phyloP scores from a whole-genome alignment of 2,797 vertebrate genomes.

The Leucoraja ocellata region DNA sequence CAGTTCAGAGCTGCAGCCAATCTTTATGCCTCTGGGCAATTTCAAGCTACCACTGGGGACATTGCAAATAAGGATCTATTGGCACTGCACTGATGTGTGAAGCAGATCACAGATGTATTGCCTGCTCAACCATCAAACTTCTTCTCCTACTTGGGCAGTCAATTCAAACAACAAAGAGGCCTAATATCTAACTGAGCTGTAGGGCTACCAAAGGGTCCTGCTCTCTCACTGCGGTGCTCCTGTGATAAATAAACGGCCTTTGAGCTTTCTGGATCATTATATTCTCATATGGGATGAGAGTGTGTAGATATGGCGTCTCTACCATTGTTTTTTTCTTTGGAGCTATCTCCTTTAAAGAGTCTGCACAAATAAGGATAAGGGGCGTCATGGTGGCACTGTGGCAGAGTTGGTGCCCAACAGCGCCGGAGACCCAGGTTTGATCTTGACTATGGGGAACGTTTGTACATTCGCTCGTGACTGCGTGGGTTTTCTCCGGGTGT shows the following conservation, averaged over 20 bases:
- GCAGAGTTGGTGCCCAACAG: too few species aligned
- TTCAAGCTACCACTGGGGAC: not conserved
- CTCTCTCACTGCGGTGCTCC: not conserved
- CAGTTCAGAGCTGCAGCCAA: constrained; percentile 9
- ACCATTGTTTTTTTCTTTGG: not conserved
- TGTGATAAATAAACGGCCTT: not conserved
- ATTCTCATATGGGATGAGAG: too few species aligned
- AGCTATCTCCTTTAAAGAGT: not conserved
- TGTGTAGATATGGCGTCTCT: not conserved
- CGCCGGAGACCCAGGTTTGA: too few species aligned
- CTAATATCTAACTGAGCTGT: not conserved
- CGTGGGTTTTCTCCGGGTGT: too few species aligned
- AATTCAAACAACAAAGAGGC: not conserved
- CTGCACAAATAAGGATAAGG: not conserved
- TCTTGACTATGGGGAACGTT: too few species aligned
- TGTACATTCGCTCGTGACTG: too few species aligned
- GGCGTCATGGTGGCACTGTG: too few species aligned
- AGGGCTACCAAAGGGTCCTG: not conserved
- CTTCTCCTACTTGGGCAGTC: not conserved
- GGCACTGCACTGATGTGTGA: not conserved
- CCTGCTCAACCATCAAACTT: not conserved
- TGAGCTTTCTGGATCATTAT: not conserved
- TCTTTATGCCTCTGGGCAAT: not conserved
- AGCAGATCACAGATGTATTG: not conserved
- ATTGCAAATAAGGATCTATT: not conserved